Percentiles rank a stretch among this genome's conserved stretches.
phyloP scores from a whole-genome alignment of 2,888 invertebrate species.

The Julus scandinavius region DNA sequence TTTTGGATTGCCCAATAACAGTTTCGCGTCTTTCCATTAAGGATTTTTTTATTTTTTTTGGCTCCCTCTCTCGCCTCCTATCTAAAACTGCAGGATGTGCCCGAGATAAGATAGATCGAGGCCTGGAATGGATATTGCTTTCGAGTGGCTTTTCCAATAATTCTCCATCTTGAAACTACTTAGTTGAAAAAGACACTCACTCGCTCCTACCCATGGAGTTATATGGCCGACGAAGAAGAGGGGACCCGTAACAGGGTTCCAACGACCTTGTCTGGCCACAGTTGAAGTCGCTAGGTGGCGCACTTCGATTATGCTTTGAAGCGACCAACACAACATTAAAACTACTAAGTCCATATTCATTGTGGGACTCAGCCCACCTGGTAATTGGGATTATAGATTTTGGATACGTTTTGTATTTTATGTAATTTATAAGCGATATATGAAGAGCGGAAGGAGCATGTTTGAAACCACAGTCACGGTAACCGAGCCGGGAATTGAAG shows the following conservation, averaged over 20 bases:
- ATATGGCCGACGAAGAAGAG: conserved; percentile 1
- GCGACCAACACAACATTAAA: too few species aligned
- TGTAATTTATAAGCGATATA: too few species aligned
- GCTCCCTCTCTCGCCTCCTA: conserved; percentile 4
- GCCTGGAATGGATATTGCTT: conserved; percentile 34
- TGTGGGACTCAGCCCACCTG: too few species aligned
- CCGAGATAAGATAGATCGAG: conserved; percentile 5
- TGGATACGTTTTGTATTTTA: too few species aligned
- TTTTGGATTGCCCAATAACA: conserved; percentile 31
- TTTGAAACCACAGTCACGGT: too few species aligned
- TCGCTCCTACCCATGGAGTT: not conserved
- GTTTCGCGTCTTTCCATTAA: conserved; percentile 17
- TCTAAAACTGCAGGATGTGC: conserved; percentile 19
- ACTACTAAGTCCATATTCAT: too few species aligned
- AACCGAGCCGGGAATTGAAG: too few species aligned
- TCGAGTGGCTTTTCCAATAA: conserved; percentile 29
- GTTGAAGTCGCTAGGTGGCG: not conserved
- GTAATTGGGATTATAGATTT: too few species aligned
- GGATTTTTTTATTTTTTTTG: not conserved
- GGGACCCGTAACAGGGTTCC: not conserved
- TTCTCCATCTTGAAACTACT: conserved; percentile 35
- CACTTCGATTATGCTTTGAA: not conserved
- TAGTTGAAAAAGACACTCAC: not conserved
- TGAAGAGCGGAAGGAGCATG: too few species aligned
- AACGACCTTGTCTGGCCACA: not conserved